Base-by-base conservation (phyloP, 2,888 invertebrate genomes). In the Girardia tigrina region DNA sequence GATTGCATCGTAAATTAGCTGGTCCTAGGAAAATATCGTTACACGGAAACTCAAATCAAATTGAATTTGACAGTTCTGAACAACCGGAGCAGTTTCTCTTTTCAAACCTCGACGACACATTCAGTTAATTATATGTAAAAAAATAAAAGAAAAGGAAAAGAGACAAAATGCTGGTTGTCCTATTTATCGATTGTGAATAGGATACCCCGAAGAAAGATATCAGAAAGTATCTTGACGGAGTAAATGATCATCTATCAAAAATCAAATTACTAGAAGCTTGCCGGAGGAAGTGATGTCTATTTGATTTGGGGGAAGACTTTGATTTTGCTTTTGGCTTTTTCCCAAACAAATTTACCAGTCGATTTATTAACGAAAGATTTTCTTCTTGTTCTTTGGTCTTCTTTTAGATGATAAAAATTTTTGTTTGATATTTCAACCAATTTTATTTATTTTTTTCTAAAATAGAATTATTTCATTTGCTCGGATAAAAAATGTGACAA, bases 1-100 rank as follows among this genome's bases (percentile, higher is more conserved):
- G 23, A 56, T 56, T 56, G n/a, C 23, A 56, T 56, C 56, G 23
- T 56, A 56, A 56, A 56, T 56, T 56, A 12, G 56, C 56, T n/a
- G 23, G 56, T 4, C 56, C 56, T 56, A 20, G n/a, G 8, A 56
- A 4, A 56, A 56, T 12, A 56, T 4, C 56, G 4, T 12, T 16
- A 56, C 56, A 56, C 56, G 56, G 56, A 56, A 56, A n/a, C 56
- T 56, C 56, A 56, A 56, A 56, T 56, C 56, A 56, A 56, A 56
- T 56, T 56, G 56, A 56, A 56, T 56, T 56, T 56, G 56, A 56
- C 56, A 56, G n/a, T 56, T 23, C 4, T 56, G 56, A 56, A 56
- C 23, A 12, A 56, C 20, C 23, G 23, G 8, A 56, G 23, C 56
- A 56, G 23, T 56, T 56, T 56, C 56, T 56, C 4, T 56, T 36